Percentiles rank a stretch among this genome's conserved stretches.
Conservation (phyloP, 2,888 invertebrate species). For the Eucriotettix oculatus region DNA sequence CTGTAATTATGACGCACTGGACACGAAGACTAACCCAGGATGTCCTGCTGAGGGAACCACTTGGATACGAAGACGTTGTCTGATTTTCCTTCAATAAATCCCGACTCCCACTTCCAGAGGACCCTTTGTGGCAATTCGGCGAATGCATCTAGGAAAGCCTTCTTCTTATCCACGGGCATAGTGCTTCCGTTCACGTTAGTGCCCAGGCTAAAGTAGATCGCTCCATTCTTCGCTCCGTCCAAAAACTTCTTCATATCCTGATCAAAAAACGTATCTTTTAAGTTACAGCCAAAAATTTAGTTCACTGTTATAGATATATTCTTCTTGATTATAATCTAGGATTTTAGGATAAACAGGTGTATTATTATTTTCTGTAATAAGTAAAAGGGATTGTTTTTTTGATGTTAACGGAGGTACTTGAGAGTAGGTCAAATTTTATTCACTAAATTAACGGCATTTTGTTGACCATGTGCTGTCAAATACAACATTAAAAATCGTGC, state of each 20-base stretch:
- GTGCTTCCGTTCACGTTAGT: constrained; percentile 28
- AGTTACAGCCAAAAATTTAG: too few species aligned
- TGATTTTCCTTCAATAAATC: constrained; percentile 21
- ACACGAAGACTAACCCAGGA: constrained; percentile 16
- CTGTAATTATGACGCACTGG: too few species aligned
- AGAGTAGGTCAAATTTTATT: too few species aligned
- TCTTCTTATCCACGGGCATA: constrained; percentile 24
- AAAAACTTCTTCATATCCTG: constrained; percentile 25
- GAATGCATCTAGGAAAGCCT: constrained; percentile 27
- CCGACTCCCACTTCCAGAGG: constrained; percentile 32
- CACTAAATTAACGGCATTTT: too few species aligned
- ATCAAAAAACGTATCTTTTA: background rate
- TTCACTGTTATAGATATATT: too few species aligned
- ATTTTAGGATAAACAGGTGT: too few species aligned
- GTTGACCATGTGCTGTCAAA: too few species aligned
- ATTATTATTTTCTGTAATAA: too few species aligned
- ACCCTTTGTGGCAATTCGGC: constrained; percentile 26
- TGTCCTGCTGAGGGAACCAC: constrained; percentile 28
- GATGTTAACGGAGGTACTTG: too few species aligned
- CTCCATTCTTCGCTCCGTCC: constrained; percentile 27
- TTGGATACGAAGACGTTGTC: constrained; percentile 27
- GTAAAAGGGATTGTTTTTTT: too few species aligned
- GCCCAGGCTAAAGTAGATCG: constrained; percentile 32
- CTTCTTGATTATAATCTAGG: too few species aligned
- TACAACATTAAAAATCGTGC: too few species aligned